Percentiles rank a stretch among this genome's conserved stretches.
Evolutionary conservation across 1,140 invertebrate species (phyloP).

Genomic region (Ostrea denselamellosa): DNA sequence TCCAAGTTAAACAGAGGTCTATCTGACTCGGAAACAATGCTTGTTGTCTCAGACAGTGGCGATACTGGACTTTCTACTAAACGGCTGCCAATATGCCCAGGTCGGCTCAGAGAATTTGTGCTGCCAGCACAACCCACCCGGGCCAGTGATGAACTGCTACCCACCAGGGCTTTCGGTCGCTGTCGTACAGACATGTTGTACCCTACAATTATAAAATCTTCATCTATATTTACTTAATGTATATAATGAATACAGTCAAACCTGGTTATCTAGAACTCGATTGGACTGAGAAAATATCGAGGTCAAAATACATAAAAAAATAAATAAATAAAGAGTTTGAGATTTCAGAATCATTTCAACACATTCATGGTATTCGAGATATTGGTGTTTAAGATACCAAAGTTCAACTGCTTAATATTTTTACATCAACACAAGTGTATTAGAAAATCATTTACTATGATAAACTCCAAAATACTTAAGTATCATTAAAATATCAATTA

Average conservation of each 20-base stretch:
- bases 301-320: too few relatives aligned
- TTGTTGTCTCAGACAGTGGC: slow-evolving; percentile 6
- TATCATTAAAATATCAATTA: too few relatives aligned
- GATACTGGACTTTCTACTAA: background rate
- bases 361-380: too few relatives aligned
- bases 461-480: too few relatives aligned
- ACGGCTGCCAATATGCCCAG: slow-evolving; percentile 2
- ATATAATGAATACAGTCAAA: background rate
- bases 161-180: slow-evolving; percentile 37
- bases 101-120: slow-evolving; percentile 11
- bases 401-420: too few relatives aligned
- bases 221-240: background rate
- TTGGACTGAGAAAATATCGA: background rate
- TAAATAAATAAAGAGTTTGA: too few relatives aligned
- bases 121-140: background rate
- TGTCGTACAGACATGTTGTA: slow-evolving; percentile 41
- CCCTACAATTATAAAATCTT: slow-evolving; percentile 13
- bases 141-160: background rate
- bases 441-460: too few relatives aligned
- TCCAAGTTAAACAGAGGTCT: slow-evolving; percentile 39
- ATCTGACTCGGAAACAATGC: slow-evolving; percentile 1
- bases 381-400: too few relatives aligned
- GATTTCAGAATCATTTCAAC: too few relatives aligned
- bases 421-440: too few relatives aligned
- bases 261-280: background rate